Evolutionary conservation across 1,140 invertebrate species (phyloP).

Genomic region (Drosophila novamexicana): DNA sequence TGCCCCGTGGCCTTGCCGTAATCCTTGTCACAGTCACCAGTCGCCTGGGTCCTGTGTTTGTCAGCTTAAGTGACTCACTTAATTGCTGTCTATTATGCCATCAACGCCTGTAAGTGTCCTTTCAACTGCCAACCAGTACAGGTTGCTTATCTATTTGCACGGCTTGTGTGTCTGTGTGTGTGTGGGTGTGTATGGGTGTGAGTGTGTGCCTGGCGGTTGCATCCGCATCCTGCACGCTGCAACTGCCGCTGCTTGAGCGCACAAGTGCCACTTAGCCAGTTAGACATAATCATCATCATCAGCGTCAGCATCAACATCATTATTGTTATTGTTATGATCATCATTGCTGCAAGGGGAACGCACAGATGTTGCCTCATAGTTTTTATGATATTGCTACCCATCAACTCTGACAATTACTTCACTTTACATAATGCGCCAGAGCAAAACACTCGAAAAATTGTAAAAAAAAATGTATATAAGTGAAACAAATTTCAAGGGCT

Average conservation of each 20-base stretch:
- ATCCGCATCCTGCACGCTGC: conserved; percentile 71
- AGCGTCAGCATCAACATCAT: conserved; percentile 33
- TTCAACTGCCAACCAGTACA: conserved; percentile 57
- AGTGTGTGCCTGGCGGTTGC: conserved; percentile 45
- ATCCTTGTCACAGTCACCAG: conserved; percentile 25
- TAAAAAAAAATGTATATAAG: neutral
- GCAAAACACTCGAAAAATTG: conserved; percentile 40
- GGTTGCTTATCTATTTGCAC: conserved; percentile 39
- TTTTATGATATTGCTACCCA: conserved; percentile 59
- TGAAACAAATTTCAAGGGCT: neutral
- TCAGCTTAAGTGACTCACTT: conserved; percentile 71
- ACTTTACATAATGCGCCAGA: conserved; percentile 70
- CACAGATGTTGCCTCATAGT: conserved; percentile 34
- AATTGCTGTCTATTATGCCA: conserved; percentile 82
- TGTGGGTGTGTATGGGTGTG: neutral
- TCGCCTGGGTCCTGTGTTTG: conserved; percentile 48
- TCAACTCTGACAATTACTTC: conserved; percentile 72
- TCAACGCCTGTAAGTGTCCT: conserved; percentile 71
- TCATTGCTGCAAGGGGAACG: conserved; percentile 2
- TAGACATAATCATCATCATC: conserved; percentile 46
- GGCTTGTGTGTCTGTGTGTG: neutral
- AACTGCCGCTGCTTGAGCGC: conserved; percentile 49
- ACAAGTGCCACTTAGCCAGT: conserved; percentile 61
- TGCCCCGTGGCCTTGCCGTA: conserved; percentile 34
- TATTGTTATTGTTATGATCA: conserved; percentile 27